A percentile compares a stretch with the other conserved stretches of the same genome.
Evolutionary conservation across 2,113 vertebrate species (phyloP).

Genomic region (Nerophis lumbriciformis): DNA sequence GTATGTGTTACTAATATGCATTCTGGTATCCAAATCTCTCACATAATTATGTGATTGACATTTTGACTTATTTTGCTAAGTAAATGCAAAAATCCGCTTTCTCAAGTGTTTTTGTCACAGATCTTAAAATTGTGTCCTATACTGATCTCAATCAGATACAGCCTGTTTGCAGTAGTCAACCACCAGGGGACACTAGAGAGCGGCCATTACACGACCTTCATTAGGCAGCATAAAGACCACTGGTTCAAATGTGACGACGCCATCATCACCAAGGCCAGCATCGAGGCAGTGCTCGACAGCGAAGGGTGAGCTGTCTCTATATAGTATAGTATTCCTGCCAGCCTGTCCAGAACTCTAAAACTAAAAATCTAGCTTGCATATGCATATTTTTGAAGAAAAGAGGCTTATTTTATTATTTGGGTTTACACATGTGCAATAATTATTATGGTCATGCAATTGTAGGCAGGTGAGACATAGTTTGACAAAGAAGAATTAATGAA

Average conservation of each 20-base stretch:
- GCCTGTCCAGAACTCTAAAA: too few relatives aligned
- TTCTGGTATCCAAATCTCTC: too few relatives aligned
- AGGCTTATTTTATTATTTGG: not conserved
- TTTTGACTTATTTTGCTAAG: too few relatives aligned
- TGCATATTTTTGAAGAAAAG: not conserved
- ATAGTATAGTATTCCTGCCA: not conserved
- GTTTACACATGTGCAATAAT: too few relatives aligned
- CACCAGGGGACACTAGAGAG: conserved; percentile 99
- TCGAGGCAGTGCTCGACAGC: conserved; percentile 95
- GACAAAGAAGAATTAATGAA: too few relatives aligned
- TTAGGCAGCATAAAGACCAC: conserved; percentile 99
- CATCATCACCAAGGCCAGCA: conserved; percentile 99
- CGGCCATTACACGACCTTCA: conserved; percentile 98
- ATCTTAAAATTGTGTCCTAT: not conserved
- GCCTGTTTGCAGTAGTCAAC: conserved; percentile 97
- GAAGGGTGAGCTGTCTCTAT: conserved; percentile 79
- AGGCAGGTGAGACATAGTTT: too few relatives aligned
- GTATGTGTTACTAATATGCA: too few relatives aligned
- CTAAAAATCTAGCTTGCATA: too few relatives aligned
- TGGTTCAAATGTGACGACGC: conserved; percentile 99
- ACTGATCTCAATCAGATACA: conserved; percentile 76
- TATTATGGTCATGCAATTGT: too few relatives aligned
- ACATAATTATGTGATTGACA: too few relatives aligned
- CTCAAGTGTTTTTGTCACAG: too few relatives aligned
- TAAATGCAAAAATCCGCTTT: too few relatives aligned